Conservation (phyloP, 2,888 invertebrate species). For the Taenaris catops region DNA sequence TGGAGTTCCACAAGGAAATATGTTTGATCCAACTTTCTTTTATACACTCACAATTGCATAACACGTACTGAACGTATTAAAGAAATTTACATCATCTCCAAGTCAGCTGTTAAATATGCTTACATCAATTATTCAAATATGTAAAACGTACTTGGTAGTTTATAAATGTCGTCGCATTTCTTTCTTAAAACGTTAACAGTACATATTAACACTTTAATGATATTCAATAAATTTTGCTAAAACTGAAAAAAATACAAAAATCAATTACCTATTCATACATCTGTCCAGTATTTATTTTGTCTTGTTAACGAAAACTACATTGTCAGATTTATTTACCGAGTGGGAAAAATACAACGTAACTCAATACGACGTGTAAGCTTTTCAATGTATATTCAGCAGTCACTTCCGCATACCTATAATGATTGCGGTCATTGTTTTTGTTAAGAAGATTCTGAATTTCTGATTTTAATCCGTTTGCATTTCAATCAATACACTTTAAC, state of each 20-base stretch:
- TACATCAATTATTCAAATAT: too few relatives aligned
- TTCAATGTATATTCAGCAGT: too few relatives aligned
- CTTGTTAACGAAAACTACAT: not conserved
- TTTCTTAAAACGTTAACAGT: not conserved
- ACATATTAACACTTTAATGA: not conserved
- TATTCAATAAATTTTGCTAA: conserved; percentile 2
- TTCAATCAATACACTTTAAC: conserved; percentile 4
- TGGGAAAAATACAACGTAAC: not conserved
- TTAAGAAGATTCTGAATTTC: not conserved
- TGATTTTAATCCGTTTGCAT: conserved; percentile 1
- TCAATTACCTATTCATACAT: not conserved
- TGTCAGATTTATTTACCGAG: conserved; percentile 1
- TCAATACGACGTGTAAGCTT: conserved; percentile 2
- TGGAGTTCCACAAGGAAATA: conserved; percentile 1
- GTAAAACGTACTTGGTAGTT: too few relatives aligned
- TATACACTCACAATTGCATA: not conserved
- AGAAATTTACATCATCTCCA: too few relatives aligned
- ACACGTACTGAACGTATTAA: too few relatives aligned
- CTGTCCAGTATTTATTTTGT: conserved; percentile 1
- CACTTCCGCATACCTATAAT: too few relatives aligned
- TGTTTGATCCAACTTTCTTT: not conserved
- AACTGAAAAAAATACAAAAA: conserved; percentile 2
- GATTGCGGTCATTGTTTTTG: not conserved
- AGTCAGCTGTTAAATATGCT: too few relatives aligned
- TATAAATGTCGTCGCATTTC: not conserved